These are phyloP conservation scores for Abscondita cerata DNA, from an alignment of 2,888 invertebrate genomes.

Conservation along the genomic window DNA sequence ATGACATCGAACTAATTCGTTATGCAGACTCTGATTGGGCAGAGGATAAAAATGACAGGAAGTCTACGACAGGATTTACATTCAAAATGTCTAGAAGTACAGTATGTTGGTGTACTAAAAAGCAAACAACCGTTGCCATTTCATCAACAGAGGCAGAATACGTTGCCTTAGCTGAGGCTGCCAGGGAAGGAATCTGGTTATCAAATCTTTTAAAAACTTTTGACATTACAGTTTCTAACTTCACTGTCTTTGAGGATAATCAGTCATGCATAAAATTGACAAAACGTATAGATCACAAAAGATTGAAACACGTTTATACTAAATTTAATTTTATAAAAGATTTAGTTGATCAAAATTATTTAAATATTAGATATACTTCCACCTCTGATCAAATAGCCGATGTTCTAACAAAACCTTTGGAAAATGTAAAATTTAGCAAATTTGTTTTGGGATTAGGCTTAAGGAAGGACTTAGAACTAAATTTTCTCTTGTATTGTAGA, in stretches of 20 bases:
- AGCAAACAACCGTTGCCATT: not conserved
- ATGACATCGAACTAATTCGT: not conserved
- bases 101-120: constrained; percentile 5
- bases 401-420: not conserved
- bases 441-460: not conserved
- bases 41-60: not conserved
- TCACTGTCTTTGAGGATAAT: not conserved
- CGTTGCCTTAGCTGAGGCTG: not conserved
- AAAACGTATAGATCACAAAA: not conserved
- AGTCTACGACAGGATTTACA: constrained; percentile 7
- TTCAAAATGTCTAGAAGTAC: not conserved
- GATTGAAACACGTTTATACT: not conserved
- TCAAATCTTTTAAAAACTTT: not conserved
- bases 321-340: not conserved
- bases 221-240: not conserved
- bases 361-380: not conserved
- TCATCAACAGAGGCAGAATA: too few species aligned
- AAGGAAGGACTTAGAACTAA: too few species aligned
- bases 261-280: not conserved
- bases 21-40: not conserved
- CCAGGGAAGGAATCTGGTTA: not conserved
- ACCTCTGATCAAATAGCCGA: not conserved
- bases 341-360: not conserved
- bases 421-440: not conserved
- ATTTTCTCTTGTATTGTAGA: too few species aligned